Evolutionary conservation across 2,888 invertebrate genomes (phyloP).

Genomic region (Coenonympha glycerion): DNA sequence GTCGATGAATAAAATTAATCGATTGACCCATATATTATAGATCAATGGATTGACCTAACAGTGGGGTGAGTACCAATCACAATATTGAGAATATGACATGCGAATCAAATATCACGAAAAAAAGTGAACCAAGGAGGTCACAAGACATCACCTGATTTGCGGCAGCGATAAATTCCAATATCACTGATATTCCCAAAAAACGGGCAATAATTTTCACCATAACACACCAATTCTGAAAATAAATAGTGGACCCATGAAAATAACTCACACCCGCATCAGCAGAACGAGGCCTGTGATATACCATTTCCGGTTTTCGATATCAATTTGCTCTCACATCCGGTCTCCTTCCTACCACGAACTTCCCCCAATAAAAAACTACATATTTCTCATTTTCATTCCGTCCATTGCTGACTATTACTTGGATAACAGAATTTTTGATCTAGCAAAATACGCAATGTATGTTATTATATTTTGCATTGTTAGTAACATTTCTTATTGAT

Average conservation of each 20-base stretch:
- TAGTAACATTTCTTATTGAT: not conserved
- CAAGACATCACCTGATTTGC: too few species aligned
- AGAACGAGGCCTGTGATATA: conserved; percentile 31
- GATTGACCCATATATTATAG: too few species aligned
- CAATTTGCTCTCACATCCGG: conserved; percentile 38
- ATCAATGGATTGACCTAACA: too few species aligned
- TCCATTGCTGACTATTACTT: not conserved
- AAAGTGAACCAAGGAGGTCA: too few species aligned
- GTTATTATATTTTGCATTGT: not conserved
- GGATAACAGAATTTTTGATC: not conserved
- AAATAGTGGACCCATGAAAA: conserved; percentile 14
- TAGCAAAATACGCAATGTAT: not conserved
- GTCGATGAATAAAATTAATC: too few species aligned
- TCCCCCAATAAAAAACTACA: not conserved
- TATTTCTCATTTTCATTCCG: not conserved
- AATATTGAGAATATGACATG: too few species aligned
- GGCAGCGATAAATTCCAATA: not conserved
- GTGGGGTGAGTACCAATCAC: too few species aligned
- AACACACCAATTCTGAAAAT: not conserved
- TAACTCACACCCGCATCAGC: conserved; percentile 25
- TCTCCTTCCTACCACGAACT: conserved; percentile 15
- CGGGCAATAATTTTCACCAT: not conserved
- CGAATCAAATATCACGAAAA: too few species aligned
- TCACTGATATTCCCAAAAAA: not conserved
- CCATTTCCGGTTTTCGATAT: conserved; percentile 34